Evolutionary conservation across 2,113 vertebrate species (phyloP), one percentile per base, ranked within the genome.

Genomic region (Eptesicus fuscus): DNA sequence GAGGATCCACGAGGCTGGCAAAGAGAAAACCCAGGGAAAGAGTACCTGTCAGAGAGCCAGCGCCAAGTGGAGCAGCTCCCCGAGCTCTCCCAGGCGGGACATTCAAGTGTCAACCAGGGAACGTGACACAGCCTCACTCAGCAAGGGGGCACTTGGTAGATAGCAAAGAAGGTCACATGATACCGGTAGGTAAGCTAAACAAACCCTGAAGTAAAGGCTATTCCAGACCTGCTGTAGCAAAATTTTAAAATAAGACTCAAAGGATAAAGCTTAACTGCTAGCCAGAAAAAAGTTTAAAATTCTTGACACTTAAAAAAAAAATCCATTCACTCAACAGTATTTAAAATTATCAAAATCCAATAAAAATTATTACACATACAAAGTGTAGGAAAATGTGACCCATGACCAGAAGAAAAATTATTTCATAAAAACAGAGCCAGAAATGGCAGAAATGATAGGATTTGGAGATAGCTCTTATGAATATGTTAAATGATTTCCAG

Each of bases 401-500:
- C 4, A 1, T 76, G 20, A 70, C n/a, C 9, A 42, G 1, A 80
- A 84, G 42, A 86, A 86, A 85, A 83, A 53, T 35, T 11, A 71
- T 83, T 91, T 37, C 67, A 6, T 88, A 65, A 82, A 91, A 83
- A 82, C 20, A 76, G 47, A 70, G 20, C 16, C 16, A 82, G 22
- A 85, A 83, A 80, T 70, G 32, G 49, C 8, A 74, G 47, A 63
- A 32, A 83, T 70, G 25, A 80, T 79, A 93, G 25, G 14, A 59
- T 73, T 80, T 76, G 22, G 17, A 82, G 37, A 42, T 37, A 78
- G 47, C 47, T 59, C 7, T 42, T 71, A 37, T 87, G 28, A 95
- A 61, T 65, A 65, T 42, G 9, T 53, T 78, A 79, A 65, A 86
- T 87, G 51, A 91, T 40, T 96, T 95, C 83, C 89, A 94, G 49